Base-by-base conservation (phyloP, 2,888 invertebrate species). In the Coronaproctus castanopsis region DNA sequence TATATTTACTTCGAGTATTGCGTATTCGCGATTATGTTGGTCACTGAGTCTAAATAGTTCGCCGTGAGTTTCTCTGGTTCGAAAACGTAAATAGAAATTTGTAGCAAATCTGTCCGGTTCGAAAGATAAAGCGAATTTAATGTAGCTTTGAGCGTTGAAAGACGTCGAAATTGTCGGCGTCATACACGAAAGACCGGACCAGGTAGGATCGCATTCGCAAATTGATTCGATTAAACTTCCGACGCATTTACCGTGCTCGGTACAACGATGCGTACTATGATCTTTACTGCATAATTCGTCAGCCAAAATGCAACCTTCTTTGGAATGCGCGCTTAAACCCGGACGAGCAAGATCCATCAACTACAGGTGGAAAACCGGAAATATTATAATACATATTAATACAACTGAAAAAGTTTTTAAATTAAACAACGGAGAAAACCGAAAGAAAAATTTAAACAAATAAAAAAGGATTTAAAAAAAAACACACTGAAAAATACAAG, bases 131-230 rank as follows among this genome's bases (percentile, higher is more conserved):
- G 92, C 91, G 71, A 95, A 96, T 71, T 93, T 92, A n/a, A 96
- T 91, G 72, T 93, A 96, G 65, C 92, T 92, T 71, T 91, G 88
- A 1, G 86, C 83, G 69, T 89, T 85, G 72, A 96, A 93, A 62
- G 92, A 92, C 0, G 91, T 88, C 0, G 91, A 89, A 54, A 85
- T 85, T 0, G 91, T 92, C 57, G 85, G 82, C 53, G 85, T 79
- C 67, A 85, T 83, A 69, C 91, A 91, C 0, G 86, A 83, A 0
- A 87, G 87, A 8, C 96, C 96, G 1, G 87, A 87, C 85, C 87
- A 98, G 10, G 97, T 97, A 0, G 96, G 92, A 66, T 86, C 83
- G 69, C 98, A 98, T 67, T 89, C 87, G 71, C 98, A 98, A 62
- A 85, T 80, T 0, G 88, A 87, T 71, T 87, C 88, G 23, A 83